phyloP scores from a whole-genome alignment of 2,888 invertebrate species.

The Acanthoscelides obtectus region DNA sequence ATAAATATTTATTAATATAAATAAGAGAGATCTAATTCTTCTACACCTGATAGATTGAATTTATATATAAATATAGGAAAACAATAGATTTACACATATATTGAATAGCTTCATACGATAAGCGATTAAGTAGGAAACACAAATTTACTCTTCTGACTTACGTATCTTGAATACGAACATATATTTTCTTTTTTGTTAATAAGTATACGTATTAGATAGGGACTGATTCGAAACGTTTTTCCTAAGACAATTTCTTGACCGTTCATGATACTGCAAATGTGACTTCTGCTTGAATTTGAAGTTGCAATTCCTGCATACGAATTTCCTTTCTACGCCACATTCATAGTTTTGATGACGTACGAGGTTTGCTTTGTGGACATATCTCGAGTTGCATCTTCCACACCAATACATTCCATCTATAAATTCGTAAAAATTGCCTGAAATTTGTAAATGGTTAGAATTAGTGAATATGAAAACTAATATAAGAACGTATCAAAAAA shows the following conservation, averaged over 20 bases:
- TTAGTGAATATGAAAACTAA: too few relatives aligned
- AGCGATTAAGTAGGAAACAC: background rate
- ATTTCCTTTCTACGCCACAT: slow-evolving; percentile 28
- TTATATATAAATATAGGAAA: background rate
- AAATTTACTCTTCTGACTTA: background rate
- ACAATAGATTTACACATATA: background rate
- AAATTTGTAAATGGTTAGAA: background rate
- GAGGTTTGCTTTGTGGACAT: slow-evolving; percentile 16
- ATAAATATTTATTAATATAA: background rate
- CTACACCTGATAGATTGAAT: background rate
- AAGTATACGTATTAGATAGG: background rate
- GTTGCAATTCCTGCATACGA: slow-evolving; percentile 22
- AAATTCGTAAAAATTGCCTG: slow-evolving; percentile 10
- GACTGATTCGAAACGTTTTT: background rate
- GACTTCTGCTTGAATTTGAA: slow-evolving; percentile 28
- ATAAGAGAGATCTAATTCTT: background rate
- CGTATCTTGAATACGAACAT: background rate
- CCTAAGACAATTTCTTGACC: slow-evolving; percentile 18
- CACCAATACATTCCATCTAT: slow-evolving; percentile 16
- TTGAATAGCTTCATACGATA: background rate
- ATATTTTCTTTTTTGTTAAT: background rate
- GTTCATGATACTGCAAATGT: slow-evolving; percentile 21
- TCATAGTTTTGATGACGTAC: slow-evolving; percentile 26
- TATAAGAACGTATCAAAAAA: too few relatives aligned
- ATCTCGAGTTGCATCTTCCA: slow-evolving; percentile 11